Percentiles rank a stretch among this genome's conserved stretches.
These are phyloP conservation scores for Hiodon tergisus DNA, from an alignment of 2,113 vertebrate species.

Conservation along the genomic window DNA sequence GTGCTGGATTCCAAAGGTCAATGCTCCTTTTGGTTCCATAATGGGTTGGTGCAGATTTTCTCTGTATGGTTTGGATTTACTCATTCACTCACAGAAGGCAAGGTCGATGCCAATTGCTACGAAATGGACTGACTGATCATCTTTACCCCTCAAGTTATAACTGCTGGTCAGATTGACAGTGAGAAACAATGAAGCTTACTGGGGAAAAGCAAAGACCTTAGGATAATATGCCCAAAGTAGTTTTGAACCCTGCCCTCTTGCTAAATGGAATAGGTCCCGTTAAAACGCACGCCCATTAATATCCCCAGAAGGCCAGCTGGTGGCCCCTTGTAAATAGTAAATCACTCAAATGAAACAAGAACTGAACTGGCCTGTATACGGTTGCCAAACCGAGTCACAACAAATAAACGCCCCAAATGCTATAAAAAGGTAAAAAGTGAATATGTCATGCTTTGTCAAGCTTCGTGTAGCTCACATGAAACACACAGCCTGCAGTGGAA, in stretches of 20 bases:
- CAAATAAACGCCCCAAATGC: neutral
- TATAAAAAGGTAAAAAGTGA: neutral
- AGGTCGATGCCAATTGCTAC: no score
- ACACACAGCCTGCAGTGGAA: neutral
- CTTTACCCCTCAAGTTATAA: no score
- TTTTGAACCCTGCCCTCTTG: neutral
- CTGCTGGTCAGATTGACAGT: no score
- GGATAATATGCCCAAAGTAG: neutral
- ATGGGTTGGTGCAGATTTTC: no score
- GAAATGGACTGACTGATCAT: no score
- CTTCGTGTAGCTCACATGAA: neutral
- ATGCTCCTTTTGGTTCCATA: no score
- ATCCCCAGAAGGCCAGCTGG: neutral
- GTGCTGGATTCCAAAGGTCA: no score
- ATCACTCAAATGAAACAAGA: conserved; percentile 1
- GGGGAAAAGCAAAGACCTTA: neutral
- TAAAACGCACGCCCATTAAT: conserved; percentile 1
- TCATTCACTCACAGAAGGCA: no score
- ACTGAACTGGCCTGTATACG: neutral
- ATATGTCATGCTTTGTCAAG: neutral
- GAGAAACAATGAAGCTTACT: no score
- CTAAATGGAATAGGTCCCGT: neutral
- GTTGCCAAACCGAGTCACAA: neutral
- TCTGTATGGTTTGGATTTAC: no score
- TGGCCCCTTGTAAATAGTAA: neutral